These are phyloP conservation scores for Parasteatoda tepidariorum DNA, from an alignment of 1,140 invertebrate species.

Conservation along the genomic window DNA sequence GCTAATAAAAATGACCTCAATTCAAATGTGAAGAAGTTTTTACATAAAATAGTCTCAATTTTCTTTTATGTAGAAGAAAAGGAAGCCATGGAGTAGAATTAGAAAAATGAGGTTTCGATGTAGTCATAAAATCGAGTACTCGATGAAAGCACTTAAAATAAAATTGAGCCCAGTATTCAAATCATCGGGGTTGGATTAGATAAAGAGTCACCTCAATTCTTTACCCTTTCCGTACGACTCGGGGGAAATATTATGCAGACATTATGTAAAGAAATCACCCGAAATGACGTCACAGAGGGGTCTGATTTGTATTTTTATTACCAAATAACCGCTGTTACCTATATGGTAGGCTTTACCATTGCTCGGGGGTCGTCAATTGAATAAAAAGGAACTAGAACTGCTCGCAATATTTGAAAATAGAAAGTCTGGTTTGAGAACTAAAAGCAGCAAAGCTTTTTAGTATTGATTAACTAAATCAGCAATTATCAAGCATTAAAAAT, in stretches of 20 bases:
- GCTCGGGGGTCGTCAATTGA: not conserved
- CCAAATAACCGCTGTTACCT: conserved; percentile 16
- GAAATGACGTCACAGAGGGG: conserved; percentile 38
- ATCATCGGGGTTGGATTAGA: conserved; percentile 11
- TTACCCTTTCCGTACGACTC: conserved; percentile 7
- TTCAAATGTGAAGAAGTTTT: no score
- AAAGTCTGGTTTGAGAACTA: not conserved
- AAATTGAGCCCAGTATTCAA: conserved; percentile 19
- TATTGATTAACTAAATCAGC: not conserved
- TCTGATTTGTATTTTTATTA: conserved; percentile 32
- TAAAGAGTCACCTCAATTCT: conserved; percentile 20
- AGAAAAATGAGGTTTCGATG: no score
- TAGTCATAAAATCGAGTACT: no score
- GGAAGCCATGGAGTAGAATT: no score
- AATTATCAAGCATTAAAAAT: not conserved
- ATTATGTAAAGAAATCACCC: conserved; percentile 53
- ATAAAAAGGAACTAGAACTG: not conserved
- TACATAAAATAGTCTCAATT: no score
- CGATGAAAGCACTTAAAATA: conserved; percentile 35
- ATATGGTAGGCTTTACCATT: conserved; percentile 5
- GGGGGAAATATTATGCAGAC: conserved; percentile 40
- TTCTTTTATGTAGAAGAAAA: no score
- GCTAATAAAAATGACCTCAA: no score
- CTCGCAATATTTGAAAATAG: not conserved
- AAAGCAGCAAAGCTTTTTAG: not conserved